Evolutionary conservation across 2,888 invertebrate species (phyloP).

Genomic region (Drosophila nr. fundita): DNA sequence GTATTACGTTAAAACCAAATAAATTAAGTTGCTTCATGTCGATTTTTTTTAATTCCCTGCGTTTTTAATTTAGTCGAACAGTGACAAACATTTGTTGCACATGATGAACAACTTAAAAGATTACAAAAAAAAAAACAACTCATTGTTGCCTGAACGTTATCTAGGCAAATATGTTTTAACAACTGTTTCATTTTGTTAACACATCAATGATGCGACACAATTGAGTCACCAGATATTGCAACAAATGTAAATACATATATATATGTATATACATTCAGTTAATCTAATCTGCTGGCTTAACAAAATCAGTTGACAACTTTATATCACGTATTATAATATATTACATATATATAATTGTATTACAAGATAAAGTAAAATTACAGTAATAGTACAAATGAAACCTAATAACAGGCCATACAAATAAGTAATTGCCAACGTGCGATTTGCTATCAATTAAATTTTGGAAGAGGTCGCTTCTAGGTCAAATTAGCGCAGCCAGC

Average conservation of each 20-base stretch:
- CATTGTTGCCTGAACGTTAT: neutral
- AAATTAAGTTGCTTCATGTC: constrained; percentile 7
- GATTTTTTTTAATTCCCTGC: neutral
- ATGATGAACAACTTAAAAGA: neutral
- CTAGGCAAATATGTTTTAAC: neutral
- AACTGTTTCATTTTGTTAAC: constrained; percentile 3
- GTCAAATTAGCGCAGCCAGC: constrained; percentile 7
- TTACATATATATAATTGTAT: too few relatives aligned
- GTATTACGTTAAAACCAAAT: constrained; percentile 32
- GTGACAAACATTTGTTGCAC: neutral
- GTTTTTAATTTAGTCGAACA: neutral
- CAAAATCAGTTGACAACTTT: neutral
- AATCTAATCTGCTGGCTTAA: constrained; percentile 31
- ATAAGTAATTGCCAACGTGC: neutral
- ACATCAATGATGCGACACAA: constrained; percentile 6
- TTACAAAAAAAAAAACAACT: neutral
- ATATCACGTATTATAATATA: neutral
- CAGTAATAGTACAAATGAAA: neutral
- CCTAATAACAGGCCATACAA: neutral
- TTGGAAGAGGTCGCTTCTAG: constrained; percentile 19
- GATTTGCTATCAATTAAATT: constrained; percentile 14
- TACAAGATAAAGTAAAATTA: neutral
- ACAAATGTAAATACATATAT: constrained; percentile 12
- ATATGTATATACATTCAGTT: constrained; percentile 1
- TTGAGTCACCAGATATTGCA: constrained; percentile 7